These are phyloP conservation scores for Caenorhabditis drosophilae DNA, from an alignment of 2,888 invertebrate genomes.

Conservation along the genomic window DNA sequence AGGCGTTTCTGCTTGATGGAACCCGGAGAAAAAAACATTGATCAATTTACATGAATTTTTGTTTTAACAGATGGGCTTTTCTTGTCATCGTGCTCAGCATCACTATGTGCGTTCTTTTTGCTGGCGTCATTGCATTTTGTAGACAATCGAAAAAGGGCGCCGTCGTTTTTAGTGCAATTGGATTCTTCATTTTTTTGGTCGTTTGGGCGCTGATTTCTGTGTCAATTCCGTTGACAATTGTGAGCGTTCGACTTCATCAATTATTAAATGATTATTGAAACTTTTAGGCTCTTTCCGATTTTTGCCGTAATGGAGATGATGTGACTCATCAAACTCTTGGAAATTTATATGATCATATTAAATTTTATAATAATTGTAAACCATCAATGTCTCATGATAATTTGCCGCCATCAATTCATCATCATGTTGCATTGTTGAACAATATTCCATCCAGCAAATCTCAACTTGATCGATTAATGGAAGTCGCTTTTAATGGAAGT, in stretches of 20 bases:
- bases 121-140: constrained; percentile 66
- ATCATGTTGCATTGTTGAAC: constrained; percentile 45
- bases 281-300: constrained; percentile 56
- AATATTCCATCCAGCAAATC: constrained; percentile 49
- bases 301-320: constrained; percentile 56
- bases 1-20: no score
- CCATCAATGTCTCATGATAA: constrained; percentile 51
- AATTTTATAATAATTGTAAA: constrained; percentile 56
- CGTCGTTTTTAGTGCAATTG: constrained; percentile 65
- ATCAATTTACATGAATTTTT: no score
- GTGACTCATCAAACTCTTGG: constrained; percentile 49
- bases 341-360: constrained; percentile 52
- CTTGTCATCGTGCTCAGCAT: constrained; percentile 59
- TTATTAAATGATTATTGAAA: neutral
- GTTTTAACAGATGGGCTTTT: constrained; percentile 63
- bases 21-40: no score
- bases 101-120: constrained; percentile 63
- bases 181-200: constrained; percentile 64
- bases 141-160: constrained; percentile 63
- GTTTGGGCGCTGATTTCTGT: constrained; percentile 59
- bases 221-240: constrained; percentile 58
- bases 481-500: constrained; percentile 55
- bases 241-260: constrained; percentile 6
- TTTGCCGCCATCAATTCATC: constrained; percentile 27
- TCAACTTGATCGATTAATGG: constrained; percentile 55